phyloP scores from a whole-genome alignment of 2,113 vertebrate genomes.

The Larimichthys polyactis region DNA sequence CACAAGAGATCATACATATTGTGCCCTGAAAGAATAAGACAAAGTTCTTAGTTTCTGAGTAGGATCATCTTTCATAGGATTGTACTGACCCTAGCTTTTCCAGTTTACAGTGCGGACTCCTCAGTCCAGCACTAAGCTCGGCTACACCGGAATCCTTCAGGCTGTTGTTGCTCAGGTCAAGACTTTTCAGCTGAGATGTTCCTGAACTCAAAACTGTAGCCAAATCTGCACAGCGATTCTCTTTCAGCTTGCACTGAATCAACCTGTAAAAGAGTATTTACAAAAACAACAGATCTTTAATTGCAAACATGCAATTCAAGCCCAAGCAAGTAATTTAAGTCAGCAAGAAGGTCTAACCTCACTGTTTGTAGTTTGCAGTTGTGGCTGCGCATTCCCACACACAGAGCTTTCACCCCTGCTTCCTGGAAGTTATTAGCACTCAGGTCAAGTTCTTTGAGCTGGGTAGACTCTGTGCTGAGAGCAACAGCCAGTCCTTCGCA shows the following conservation, averaged over 20 bases:
- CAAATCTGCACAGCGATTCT: constrained; percentile 33
- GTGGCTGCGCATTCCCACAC: constrained; percentile 46
- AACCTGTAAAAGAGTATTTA: constrained; percentile 30
- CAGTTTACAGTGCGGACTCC: constrained; percentile 43
- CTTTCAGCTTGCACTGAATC: constrained; percentile 46
- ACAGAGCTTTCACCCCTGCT: constrained; percentile 53
- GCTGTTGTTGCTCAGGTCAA: constrained; percentile 65
- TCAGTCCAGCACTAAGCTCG: constrained; percentile 43
- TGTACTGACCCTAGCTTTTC: constrained; percentile 51
- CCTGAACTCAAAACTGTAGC: constrained; percentile 49
- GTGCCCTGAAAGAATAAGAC: not conserved
- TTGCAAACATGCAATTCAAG: not conserved
- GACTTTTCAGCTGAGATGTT: constrained; percentile 43
- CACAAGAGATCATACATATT: not conserved
- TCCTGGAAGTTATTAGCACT: constrained; percentile 54
- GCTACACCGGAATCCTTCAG: constrained; percentile 54
- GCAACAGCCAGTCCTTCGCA: constrained; percentile 52
- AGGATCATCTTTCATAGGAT: too few species aligned
- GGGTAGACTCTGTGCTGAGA: constrained; percentile 42
- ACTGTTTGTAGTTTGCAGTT: constrained; percentile 62
- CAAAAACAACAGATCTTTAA: not conserved
- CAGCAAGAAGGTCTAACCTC: constrained; percentile 25
- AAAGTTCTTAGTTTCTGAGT: not conserved
- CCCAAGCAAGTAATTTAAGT: not conserved
- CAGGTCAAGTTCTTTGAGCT: constrained; percentile 61